These are phyloP conservation scores for Adelphocoris suturalis DNA, from an alignment of 2,888 invertebrate species.

Conservation along the genomic window DNA sequence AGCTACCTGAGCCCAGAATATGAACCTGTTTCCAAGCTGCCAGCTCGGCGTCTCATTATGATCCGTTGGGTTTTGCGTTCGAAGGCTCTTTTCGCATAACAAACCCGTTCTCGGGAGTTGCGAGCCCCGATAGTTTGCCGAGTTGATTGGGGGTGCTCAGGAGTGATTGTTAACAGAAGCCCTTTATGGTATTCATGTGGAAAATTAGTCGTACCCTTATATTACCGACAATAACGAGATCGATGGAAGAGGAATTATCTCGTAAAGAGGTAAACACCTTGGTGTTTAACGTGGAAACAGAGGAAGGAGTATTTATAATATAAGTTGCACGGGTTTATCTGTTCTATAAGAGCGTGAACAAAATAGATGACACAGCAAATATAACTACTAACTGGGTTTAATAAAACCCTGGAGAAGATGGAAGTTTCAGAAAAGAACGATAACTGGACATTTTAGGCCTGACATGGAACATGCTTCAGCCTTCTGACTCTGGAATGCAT, in stretches of 20 bases:
- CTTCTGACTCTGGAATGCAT: too few species aligned
- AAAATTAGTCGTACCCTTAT: constrained; percentile 13
- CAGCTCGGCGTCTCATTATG: constrained; percentile 3
- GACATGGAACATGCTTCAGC: too few species aligned
- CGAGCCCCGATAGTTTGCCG: not conserved
- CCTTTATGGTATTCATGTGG: not conserved
- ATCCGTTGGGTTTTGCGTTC: constrained; percentile 6
- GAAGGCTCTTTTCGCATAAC: constrained; percentile 11
- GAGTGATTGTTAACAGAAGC: constrained; percentile 10
- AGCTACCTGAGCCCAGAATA: constrained; percentile 30
- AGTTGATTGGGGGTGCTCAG: constrained; percentile 4
- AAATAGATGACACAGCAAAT: not conserved
- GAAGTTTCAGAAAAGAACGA: too few species aligned
- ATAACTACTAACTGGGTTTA: not conserved
- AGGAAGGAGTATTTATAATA: too few species aligned
- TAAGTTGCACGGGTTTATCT: not conserved
- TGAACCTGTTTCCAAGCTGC: constrained; percentile 8
- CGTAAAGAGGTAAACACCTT: constrained; percentile 5
- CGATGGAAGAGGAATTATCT: constrained; percentile 1
- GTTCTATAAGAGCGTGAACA: not conserved
- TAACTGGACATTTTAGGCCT: too few species aligned
- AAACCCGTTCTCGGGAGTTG: not conserved
- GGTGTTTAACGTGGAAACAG: not conserved
- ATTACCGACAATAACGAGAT: constrained; percentile 34
- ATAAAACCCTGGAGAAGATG: not conserved